Evolutionary conservation across 2,888 invertebrate genomes (phyloP), one percentile per base, ranked within the genome.

Genomic region (Agonopterix heracliana): DNA sequence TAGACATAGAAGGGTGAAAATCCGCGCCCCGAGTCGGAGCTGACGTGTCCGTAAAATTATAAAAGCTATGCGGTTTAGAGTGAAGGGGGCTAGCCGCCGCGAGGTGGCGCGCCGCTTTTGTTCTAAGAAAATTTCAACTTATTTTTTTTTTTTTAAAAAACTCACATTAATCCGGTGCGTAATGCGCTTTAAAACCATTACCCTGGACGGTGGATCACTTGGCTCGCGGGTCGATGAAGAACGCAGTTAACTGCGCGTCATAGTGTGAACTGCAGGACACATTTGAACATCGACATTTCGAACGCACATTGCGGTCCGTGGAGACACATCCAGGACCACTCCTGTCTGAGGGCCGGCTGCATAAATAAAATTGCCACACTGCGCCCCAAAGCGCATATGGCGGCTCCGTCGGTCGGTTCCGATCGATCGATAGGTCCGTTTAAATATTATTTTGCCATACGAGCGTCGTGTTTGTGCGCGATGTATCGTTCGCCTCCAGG

Each of bases 211-310:
- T 81, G 89, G 89, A 90, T 89, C 89, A 89, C 89, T 90, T 81
- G 89, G 89, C 87, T 90, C 89, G 84, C 84, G 85, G 78, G 81
- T 90, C 90, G 89, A 90, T 90, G 90, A 90, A 90, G 88, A 89
- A 86, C 89, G 90, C 89, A 90, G 86, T 68, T 64, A 80, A 74
- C 70, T 78, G 79, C 78, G 81, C 69, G 77, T 68, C 70, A 74
- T 69, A 74, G 66, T 83, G 81, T 83, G 81, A 85, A 77, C 70
- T 80, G 85, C 84, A 86, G 81, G 78, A 86, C 84, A 87, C 89
- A 85, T 63, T 60, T 84, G 84, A 92, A 83, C 90, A 90, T 90
- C 88, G 90, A 90, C 84, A 81, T 82, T 90, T 90, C 79, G 90
- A 90, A 90, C 89, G 90, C 90, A 90, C 76, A 89, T 90, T 83